Percentiles rank a stretch among this genome's conserved stretches.
These are phyloP conservation scores for Mohoua ochrocephala DNA, from an alignment of 2,113 vertebrate genomes.

Conservation along the genomic window DNA sequence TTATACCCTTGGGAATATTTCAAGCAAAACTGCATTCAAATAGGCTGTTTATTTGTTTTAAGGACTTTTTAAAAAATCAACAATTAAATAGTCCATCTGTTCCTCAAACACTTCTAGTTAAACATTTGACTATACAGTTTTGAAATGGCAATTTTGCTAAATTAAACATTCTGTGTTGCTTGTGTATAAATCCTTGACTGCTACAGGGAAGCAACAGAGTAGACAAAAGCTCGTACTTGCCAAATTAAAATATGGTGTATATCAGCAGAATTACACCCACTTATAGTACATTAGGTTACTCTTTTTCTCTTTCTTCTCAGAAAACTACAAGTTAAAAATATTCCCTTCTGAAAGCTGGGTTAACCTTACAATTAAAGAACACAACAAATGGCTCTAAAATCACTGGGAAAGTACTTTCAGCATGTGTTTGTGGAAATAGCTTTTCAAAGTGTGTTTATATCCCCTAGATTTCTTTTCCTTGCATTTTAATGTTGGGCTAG, in stretches of 20 bases:
- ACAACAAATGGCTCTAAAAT: background rate
- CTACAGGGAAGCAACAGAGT: background rate
- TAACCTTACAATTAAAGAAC: background rate
- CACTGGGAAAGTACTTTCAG: background rate
- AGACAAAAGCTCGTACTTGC: background rate
- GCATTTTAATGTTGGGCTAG: slow-evolving; percentile 37
- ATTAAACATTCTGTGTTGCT: slow-evolving; percentile 18
- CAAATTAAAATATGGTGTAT: background rate
- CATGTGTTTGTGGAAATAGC: slow-evolving; percentile 33
- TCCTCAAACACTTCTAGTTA: slow-evolving; percentile 29
- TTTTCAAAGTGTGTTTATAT: slow-evolving; percentile 47
- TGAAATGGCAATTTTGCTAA: slow-evolving; percentile 35
- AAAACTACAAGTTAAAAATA: background rate
- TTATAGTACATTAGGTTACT: background rate
- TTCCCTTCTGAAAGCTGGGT: background rate
- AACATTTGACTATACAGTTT: slow-evolving; percentile 32
- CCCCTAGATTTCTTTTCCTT: slow-evolving; percentile 21
- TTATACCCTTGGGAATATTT: slow-evolving; percentile 39
- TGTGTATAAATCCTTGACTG: slow-evolving; percentile 12
- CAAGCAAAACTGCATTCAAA: slow-evolving; percentile 47
- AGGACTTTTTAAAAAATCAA: background rate
- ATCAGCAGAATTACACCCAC: background rate
- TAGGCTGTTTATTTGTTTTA: slow-evolving; percentile 48
- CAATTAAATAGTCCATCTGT: slow-evolving; percentile 58
- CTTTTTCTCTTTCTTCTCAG: background rate